Base-by-base conservation (phyloP, 2,113 vertebrate species). In the Candoia aspera region DNA sequence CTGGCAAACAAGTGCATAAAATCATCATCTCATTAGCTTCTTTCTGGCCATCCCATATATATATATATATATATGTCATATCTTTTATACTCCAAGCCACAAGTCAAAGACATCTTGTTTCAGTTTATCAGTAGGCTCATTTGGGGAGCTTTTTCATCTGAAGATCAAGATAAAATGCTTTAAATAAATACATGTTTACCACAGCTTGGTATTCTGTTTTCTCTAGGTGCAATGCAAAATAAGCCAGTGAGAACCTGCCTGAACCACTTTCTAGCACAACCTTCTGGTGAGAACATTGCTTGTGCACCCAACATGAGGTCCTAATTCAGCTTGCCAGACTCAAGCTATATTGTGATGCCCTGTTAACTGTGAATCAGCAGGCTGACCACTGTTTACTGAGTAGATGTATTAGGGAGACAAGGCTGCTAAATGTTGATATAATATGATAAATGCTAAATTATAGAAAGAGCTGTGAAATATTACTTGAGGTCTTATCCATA, bases 391-490 rank as follows among this genome's bases (percentile, higher is more conserved):
- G 64, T 79, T 37, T 79, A 46, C 8, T 87, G 49, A 8, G 21
- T 57, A 46, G 17, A 19, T 55, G 24, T 87, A 21, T 23, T 23
- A 55, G 21, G 60, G 49, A 21, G n/a, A 12, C 10, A 3, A 21
- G 87, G 58, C 29, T 84, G n/a, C 29, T 62, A 84, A 84, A 54
- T 89, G 42, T 89, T 60, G 33, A 83, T 33, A 62, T 21, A n/a
- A 4, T 8, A 37, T 89, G 17, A 91, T 46, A 87, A 93, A 37
- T 89, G 17, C 90, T 46, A 87, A 93, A 85, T 91, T 91, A 68
- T 17, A 91, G 92, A 89, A 94, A 85, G 90, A 79, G 89, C 59
- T 54, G 33, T 90, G 87, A 87, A 95, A 95, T 53, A 95, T 58
- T 90, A 24, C 89, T 89, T 94, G 90, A 95, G 88, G 94, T 88